These are phyloP conservation scores for Troilus luridus DNA, from an alignment of 2,888 invertebrate genomes.

Conservation along the genomic window DNA sequence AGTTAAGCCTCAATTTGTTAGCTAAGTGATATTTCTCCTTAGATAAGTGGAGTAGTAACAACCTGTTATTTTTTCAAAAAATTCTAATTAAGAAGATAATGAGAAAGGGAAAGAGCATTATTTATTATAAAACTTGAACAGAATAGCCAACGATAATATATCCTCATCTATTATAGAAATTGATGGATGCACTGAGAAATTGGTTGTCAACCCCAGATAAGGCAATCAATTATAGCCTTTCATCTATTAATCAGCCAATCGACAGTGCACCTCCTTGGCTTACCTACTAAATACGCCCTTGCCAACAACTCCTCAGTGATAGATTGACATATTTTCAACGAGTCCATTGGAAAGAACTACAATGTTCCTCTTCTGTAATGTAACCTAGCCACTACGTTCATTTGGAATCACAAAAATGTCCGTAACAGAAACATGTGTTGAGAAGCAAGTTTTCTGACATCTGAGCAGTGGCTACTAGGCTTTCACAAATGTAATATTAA, in stretches of 20 bases:
- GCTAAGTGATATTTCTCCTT: no score
- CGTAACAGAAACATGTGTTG: background rate
- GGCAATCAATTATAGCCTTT: conserved; percentile 3
- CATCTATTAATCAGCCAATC: background rate
- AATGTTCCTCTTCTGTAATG: background rate
- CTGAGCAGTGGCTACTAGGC: background rate
- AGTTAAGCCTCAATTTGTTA: no score
- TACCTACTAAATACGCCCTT: conserved; percentile 19
- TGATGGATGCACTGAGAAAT: conserved; percentile 25
- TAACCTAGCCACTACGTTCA: background rate
- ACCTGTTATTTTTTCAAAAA: no score
- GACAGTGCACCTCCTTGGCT: background rate
- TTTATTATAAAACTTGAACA: no score
- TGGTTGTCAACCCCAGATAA: background rate
- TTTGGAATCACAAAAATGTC: background rate
- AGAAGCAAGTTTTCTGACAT: background rate
- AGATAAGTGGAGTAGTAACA: no score
- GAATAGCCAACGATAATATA: background rate
- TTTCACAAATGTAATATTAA: no score
- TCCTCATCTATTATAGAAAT: background rate
- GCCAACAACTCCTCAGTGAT: background rate
- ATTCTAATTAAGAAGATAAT: no score
- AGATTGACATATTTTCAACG: background rate
- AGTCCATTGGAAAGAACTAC: background rate
- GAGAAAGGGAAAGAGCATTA: no score